These are phyloP conservation scores for Zaprionus inermis DNA, from an alignment of 1,140 invertebrate species.

Conservation along the genomic window DNA sequence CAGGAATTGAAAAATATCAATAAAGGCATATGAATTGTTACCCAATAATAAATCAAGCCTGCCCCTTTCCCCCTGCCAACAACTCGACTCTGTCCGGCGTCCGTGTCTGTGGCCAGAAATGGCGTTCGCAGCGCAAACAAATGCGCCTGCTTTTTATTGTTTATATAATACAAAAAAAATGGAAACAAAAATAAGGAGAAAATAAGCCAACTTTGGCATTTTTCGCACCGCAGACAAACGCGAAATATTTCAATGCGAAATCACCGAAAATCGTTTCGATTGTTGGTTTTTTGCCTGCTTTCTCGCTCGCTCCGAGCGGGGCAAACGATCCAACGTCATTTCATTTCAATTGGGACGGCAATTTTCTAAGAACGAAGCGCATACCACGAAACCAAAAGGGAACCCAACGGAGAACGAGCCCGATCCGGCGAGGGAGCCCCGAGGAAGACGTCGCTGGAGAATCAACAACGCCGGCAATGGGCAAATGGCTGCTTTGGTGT, in stretches of 20 bases:
- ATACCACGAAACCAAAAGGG: conserved; percentile 69
- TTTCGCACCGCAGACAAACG: conserved; percentile 68
- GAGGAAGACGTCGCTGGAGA: conserved; percentile 10
- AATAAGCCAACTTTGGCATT: conserved; percentile 56
- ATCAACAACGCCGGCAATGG: conserved; percentile 45
- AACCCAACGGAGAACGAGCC: conserved; percentile 9
- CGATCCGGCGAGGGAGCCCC: conserved; percentile 7
- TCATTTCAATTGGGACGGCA: conserved; percentile 81
- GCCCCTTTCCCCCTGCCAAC: neutral
- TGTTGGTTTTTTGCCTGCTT: conserved; percentile 32
- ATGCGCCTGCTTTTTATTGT: conserved; percentile 73
- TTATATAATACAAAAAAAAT: conserved; percentile 50
- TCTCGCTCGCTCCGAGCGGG: neutral
- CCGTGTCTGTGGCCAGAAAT: conserved; percentile 12
- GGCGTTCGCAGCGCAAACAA: conserved; percentile 61
- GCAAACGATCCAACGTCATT: conserved; percentile 63
- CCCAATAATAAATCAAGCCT: conserved; percentile 76
- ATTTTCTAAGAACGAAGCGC: conserved; percentile 81
- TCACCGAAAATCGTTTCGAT: conserved; percentile 69
- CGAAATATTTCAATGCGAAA: conserved; percentile 79
- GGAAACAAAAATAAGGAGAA: conserved; percentile 24
- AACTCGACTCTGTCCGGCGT: neutral
- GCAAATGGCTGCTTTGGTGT: conserved; percentile 68
- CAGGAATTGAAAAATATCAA: conserved; percentile 81
- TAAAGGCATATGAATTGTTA: conserved; percentile 82